phyloP scores from a whole-genome alignment of 1,140 invertebrate genomes.

The Halictus rubicundus region DNA sequence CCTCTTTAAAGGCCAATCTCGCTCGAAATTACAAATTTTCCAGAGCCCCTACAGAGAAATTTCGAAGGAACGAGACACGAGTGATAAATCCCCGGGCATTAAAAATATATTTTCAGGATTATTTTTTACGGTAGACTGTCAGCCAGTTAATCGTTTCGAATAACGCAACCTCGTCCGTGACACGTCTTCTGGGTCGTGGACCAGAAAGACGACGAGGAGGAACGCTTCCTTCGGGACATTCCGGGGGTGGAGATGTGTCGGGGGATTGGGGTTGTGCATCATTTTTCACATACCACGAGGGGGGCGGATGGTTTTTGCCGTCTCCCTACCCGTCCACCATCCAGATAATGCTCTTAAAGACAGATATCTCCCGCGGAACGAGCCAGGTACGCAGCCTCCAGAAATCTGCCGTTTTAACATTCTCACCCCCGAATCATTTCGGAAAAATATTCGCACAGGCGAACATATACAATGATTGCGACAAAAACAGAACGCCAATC shows the following conservation, averaged over 20 bases:
- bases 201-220: constrained; percentile 63
- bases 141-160: constrained; percentile 73
- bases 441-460: too few species aligned
- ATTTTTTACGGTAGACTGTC: constrained; percentile 70
- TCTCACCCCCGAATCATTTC: not conserved
- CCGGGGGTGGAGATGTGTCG: constrained; percentile 57
- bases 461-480: too few species aligned
- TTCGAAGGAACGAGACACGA: not conserved
- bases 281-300: constrained; percentile 80
- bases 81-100: constrained; percentile 29
- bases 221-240: constrained; percentile 75
- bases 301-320: constrained; percentile 78
- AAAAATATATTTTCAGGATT: constrained; percentile 45
- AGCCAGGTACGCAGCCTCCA: constrained; percentile 66
- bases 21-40: not conserved
- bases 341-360: constrained; percentile 80
- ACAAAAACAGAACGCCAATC: too few species aligned
- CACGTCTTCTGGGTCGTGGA: constrained; percentile 57
- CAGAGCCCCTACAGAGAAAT: not conserved
- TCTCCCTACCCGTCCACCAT: constrained; percentile 68
- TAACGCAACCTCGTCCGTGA: constrained; percentile 69
- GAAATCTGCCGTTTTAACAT: not conserved
- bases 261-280: constrained; percentile 78
- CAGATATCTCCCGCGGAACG: constrained; percentile 75
- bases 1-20: not conserved